Evolutionary conservation across 2,888 invertebrate species (phyloP).

Genomic region (Lampropteryx suffumata): DNA sequence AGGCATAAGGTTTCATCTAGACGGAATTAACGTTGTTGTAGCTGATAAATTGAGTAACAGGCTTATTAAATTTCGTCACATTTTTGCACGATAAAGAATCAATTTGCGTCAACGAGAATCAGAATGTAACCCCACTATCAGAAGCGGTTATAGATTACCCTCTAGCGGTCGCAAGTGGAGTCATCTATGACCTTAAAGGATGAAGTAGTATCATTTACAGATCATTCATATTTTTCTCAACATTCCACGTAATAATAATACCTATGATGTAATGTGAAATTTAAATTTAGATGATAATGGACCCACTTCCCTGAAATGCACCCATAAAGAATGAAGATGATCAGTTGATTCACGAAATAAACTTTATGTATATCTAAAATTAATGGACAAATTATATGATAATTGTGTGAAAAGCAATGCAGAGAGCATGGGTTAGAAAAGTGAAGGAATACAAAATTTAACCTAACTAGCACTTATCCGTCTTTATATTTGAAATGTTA

Average conservation of each 20-base stretch:
- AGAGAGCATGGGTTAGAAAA: too few relatives aligned
- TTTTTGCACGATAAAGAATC: constrained; percentile 69
- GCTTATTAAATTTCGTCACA: constrained; percentile 64
- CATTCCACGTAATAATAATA: background rate
- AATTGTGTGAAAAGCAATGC: too few relatives aligned
- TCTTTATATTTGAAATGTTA: constrained; percentile 35
- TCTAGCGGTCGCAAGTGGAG: constrained; percentile 20
- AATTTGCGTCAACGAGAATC: constrained; percentile 73
- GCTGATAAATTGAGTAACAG: constrained; percentile 68
- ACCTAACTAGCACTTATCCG: constrained; percentile 1
- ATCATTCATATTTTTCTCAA: constrained; percentile 2
- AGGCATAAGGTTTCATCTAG: too few relatives aligned
- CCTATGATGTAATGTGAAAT: too few relatives aligned
- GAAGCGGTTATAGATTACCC: constrained; percentile 28
- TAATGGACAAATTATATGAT: too few relatives aligned
- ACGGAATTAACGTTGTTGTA: constrained; percentile 60
- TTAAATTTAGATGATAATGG: too few relatives aligned
- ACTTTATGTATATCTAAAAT: too few relatives aligned
- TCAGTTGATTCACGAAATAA: too few relatives aligned
- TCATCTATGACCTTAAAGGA: constrained; percentile 19
- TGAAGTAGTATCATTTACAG: constrained; percentile 3
- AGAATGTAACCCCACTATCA: constrained; percentile 55
- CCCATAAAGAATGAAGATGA: too few relatives aligned
- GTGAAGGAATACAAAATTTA: too few relatives aligned
- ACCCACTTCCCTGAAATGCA: too few relatives aligned